A percentile compares a stretch with the other conserved stretches of the same genome.
Evolutionary conservation across 2,888 invertebrate genomes (phyloP).

Genomic region (Ametastegia equiseti): DNA sequence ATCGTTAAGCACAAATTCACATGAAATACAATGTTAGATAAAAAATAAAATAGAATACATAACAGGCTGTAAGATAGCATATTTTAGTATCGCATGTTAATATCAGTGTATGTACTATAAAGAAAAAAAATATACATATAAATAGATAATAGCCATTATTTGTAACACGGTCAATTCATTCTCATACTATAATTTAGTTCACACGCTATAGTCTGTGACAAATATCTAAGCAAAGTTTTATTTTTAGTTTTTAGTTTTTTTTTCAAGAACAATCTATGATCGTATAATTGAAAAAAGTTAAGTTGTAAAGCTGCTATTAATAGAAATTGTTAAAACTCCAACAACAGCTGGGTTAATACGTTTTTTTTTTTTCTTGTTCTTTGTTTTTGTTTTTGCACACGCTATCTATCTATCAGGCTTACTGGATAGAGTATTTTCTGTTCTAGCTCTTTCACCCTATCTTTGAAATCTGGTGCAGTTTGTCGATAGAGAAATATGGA

Average conservation of each 20-base stretch:
- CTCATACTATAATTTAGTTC: constrained; percentile 1
- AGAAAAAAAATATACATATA: constrained; percentile 12
- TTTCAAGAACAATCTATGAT: background rate
- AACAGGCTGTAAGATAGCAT: constrained; percentile 15
- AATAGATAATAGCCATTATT: constrained; percentile 3
- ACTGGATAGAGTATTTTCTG: constrained; percentile 85
- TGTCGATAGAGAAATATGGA: constrained; percentile 91
- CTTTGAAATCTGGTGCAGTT: constrained; percentile 90
- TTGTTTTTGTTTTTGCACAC: constrained; percentile 33
- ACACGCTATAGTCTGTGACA: constrained; percentile 16
- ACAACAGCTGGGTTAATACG: constrained; percentile 35
- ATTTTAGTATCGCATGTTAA: constrained; percentile 5
- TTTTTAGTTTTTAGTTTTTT: no score
- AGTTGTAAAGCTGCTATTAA: constrained; percentile 37
- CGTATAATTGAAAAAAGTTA: background rate
- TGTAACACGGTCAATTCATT: constrained; percentile 20
- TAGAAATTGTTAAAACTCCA: constrained; percentile 24
- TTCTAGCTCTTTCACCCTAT: constrained; percentile 89
- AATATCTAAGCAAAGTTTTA: background rate
- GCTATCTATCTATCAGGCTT: constrained; percentile 77
- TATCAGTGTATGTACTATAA: background rate
- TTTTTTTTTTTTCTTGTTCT: background rate
- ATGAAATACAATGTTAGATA: constrained; percentile 21
- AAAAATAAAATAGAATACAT: constrained; percentile 7
- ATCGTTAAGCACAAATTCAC: constrained; percentile 29